phyloP scores from a whole-genome alignment of 2,888 invertebrate species.

The Tholera decimalis region DNA sequence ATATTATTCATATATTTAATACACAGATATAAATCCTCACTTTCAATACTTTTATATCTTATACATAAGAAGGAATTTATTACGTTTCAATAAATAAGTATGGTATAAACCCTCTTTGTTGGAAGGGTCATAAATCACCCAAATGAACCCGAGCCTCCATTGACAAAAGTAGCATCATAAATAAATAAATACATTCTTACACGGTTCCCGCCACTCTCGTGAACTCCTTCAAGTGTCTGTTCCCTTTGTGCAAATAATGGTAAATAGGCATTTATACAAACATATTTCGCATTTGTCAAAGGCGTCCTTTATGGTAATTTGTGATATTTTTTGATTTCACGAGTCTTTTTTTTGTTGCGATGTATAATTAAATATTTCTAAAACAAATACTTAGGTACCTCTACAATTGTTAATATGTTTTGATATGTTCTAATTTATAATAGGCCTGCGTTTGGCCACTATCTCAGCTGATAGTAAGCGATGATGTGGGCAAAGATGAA shows the following conservation, averaged over 20 bases:
- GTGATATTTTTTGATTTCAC: conserved; percentile 42
- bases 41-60: conserved; percentile 70
- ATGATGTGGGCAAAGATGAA: too few species aligned
- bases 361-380: conserved; percentile 20
- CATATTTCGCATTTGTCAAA: conserved; percentile 65
- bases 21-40: conserved; percentile 68
- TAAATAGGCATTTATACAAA: conserved; percentile 70
- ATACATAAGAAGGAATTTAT: conserved; percentile 82
- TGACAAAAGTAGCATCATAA: conserved; percentile 86
- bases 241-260: conserved; percentile 74
- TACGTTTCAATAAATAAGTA: conserved; percentile 82
- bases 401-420: too few species aligned
- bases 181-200: conserved; percentile 84
- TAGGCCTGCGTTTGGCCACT: too few species aligned
- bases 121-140: conserved; percentile 84
- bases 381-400: too few species aligned
- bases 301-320: conserved; percentile 61
- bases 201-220: conserved; percentile 70
- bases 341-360: conserved; percentile 19
- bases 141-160: conserved; percentile 81
- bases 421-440: too few species aligned
- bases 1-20: conserved; percentile 55
- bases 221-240: conserved; percentile 74
- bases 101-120: conserved; percentile 82
- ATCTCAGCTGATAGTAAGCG: too few species aligned